Base-by-base conservation (phyloP, 1,140 invertebrate genomes). In the Drosophila virilis region DNA sequence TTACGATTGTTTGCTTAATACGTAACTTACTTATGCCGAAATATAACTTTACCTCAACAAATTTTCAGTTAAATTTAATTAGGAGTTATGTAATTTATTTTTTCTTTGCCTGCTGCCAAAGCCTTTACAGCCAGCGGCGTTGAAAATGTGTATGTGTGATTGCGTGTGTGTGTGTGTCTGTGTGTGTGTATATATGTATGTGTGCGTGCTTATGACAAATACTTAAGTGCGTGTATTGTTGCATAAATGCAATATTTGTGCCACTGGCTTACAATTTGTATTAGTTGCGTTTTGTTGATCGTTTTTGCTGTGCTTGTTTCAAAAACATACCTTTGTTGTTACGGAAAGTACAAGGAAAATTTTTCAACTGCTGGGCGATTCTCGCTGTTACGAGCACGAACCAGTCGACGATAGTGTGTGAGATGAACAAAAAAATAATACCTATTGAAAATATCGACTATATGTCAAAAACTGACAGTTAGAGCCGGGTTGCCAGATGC, bases 251-350 rank as follows among this genome's bases (percentile, higher is more conserved):
- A 65, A 71, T 37, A 54, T 48, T 74, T 43, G 17, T 60, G 57
- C 66, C 76, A 74, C 62, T 66, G 83, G 77, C 69, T 77, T 83
- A 88, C 84, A 78, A 69, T 74, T 78, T 77, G 51, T 72, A 62
- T 79, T 59, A 70, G 65, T 77, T 74, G 64, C 48, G 32, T 52
- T 69, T 62, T 67, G 66, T 58, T 77, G 69, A 52, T 37, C 42
- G 43, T 66, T 64, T 52, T 51, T 51, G 51, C 67, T 71, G 51
- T 55, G 54, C 28, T 35, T 54, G 50, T 48, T 59, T 54, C 17
- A 28, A 48, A 81, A 84, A 88, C 83, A 88, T 88, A 88, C 83
- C 83, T 88, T 83, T 88, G 83, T 89, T 83, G 77, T 77, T 83
- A 59, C 77, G 73, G 73, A 88, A 76, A 89, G 77, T 88, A 80